Evolutionary conservation across 2,797 vertebrate genomes (phyloP), one percentile per base, ranked within the genome.

Genomic region (Epinephelus coioides): DNA sequence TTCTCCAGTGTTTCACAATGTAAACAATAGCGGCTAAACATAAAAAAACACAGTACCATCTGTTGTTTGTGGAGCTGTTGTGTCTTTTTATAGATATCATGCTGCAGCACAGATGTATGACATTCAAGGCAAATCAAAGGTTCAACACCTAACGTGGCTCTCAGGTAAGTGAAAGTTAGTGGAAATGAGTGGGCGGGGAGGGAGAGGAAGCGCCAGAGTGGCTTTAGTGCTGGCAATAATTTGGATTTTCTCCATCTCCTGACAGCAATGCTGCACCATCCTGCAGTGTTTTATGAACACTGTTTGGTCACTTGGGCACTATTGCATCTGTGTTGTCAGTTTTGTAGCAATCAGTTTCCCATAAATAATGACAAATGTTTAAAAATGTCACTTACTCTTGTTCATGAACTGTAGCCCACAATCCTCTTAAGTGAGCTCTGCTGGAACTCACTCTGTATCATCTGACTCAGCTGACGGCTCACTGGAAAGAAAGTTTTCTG

Each of bases 11-110:
- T 60, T 66, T 46, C 25, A 60, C 43, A 47, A 21, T 43, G 73
- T 64, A 61, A 78, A 67, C n/a, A 49, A 64, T 14, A 75, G 47
- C 67, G 55, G 59, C 30, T 15, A 11, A 69, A 68, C 21, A 17
- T 49, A 34, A 69, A 10, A 68, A 61, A 34, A 15, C 10, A 27
- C 3, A 5, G 10, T 4, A 27, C 62, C 79, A 73, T 73, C 63
- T 79, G 79, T 34, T 55, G 57, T 30, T 51, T 47, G 60, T 12
- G n/a, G 49, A 76, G 67, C 38, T 61, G 23, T 18, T 43, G 61
- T 46, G 25, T 46, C 10, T 65, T 14, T 76, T 76, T 50, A 63
- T 43, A 21, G 38, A 40, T 13, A 17, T 5, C 30, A 25, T n/a
- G 14, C 43, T 56, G 13, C 34, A 68, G 46, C 51, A 59, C 82